Base-by-base conservation (phyloP, 2,797 vertebrate genomes). In the Parambassis ranga region DNA sequence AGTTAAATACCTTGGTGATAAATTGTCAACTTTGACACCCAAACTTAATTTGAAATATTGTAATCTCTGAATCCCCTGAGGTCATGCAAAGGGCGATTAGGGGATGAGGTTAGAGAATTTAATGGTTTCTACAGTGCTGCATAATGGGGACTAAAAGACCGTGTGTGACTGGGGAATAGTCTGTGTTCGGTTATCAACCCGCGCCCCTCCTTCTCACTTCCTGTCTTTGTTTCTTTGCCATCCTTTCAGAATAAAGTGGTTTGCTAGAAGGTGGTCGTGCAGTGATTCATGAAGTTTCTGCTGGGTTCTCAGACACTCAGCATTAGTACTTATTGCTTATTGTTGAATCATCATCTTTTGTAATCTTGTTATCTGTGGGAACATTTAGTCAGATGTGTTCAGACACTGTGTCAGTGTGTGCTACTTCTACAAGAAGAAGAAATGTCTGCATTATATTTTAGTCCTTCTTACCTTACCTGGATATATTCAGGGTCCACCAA, bases 181-280 rank as follows among this genome's bases (percentile, higher is more conserved):
- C 77, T 87, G 81, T 72, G 83, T 81, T 67, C 71, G 27, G 77
- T 86, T 85, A 83, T 75, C 65, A 59, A 47, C 16, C 30, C 23
- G 11, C 6, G 7, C 32, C 7, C 37, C 13, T 11, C 3, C 4
- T 4, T 16, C 19, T 65, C 19, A 27, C 47, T 61, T 51, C 55
- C 38, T 14, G 35, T 18, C 61, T 67, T 69, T 76, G 53, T 67
- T 82, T 30, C 33, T 37, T 20, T 71, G 44, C 55, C 55, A 48
- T 65, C 24, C 35, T 38, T 42, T 75, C 37, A 56, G 38, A 66
- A 48, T 52, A 36, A 48, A 61, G 11, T 13, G 46, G 52, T 72
- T 79, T 66, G 18, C 33, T 63, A 35, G 58, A 74, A 55, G 57
- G 55, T 73, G 68, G 47, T 22, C 52, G 53, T 43, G 39, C 38